A percentile compares a stretch with the other conserved stretches of the same genome.
Evolutionary conservation across 64 coral and sea anemone species (phyloP).

Genomic region (Pocillopora damicornis): DNA sequence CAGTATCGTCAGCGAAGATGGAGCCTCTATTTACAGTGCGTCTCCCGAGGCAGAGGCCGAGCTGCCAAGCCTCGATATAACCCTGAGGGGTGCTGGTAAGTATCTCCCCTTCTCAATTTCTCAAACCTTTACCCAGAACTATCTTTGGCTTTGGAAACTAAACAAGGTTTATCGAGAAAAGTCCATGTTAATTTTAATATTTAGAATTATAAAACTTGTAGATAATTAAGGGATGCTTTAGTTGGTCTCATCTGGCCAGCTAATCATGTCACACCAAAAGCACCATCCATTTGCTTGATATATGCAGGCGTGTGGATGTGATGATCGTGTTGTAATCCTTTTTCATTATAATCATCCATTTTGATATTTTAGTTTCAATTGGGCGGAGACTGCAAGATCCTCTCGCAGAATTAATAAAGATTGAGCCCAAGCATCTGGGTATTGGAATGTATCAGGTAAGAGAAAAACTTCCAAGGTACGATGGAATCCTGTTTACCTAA

Average conservation of each 20-base stretch:
- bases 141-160: no score
- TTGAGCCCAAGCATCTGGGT: conserved; percentile 93
- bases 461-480: background rate
- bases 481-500: no score
- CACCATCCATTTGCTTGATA: no score
- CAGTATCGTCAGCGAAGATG: conserved; percentile 96
- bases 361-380: conserved; percentile 75
- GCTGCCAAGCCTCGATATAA: conserved; percentile 81
- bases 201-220: no score
- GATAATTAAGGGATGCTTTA: no score
- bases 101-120: background rate
- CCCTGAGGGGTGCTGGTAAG: conserved; percentile 91
- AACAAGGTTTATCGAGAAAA: no score
- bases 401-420: conserved; percentile 84
- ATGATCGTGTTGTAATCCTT: background rate
- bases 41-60: conserved; percentile 81
- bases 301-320: background rate
- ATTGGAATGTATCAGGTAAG: conserved; percentile 98
- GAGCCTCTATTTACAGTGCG: conserved; percentile 88
- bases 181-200: no score
- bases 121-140: no score
- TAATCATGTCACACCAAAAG: no score
- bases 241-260: no score
- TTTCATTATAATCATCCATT: background rate
- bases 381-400: conserved; percentile 87